Percentiles rank a stretch among this genome's conserved stretches.
phyloP scores from a whole-genome alignment of 2,888 invertebrate genomes.

The Micoletzkya japonica region DNA sequence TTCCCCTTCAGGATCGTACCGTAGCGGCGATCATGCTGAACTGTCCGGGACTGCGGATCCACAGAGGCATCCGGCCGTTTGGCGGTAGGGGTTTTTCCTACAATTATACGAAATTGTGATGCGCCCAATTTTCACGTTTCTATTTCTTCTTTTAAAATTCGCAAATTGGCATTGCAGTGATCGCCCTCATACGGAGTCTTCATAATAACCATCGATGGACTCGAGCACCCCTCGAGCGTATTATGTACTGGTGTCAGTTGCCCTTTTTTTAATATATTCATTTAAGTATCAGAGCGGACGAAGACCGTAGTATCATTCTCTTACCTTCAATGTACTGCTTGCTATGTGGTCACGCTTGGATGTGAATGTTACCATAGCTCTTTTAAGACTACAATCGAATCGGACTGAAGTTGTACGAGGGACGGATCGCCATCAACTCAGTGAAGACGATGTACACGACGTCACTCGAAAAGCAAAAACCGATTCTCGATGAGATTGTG shows the following conservation, averaged over 20 bases:
- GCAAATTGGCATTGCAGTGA: neutral
- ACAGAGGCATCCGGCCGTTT: constrained; percentile 23
- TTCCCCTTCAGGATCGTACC: constrained; percentile 7
- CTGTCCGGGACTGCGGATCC: constrained; percentile 18
- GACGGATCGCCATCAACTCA: constrained; percentile 34
- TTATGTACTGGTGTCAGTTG: neutral
- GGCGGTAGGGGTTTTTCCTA: no score
- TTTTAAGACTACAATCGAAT: constrained; percentile 18
- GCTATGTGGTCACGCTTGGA: neutral
- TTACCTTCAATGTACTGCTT: no score
- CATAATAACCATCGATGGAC: neutral
- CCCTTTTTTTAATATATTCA: neutral
- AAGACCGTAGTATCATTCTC: no score
- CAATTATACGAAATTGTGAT: no score
- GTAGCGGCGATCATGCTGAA: constrained; percentile 12
- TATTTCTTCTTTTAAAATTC: no score
- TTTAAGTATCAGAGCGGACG: no score
- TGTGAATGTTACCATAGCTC: neutral
- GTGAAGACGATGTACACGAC: constrained; percentile 31
- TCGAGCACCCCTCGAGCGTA: no score
- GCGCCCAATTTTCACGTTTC: no score
- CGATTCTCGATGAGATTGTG: constrained; percentile 34
- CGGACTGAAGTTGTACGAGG: constrained; percentile 6
- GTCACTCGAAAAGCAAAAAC: constrained; percentile 31
- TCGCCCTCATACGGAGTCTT: neutral